Evolutionary conservation across 2,797 vertebrate species (phyloP).

Genomic region (Bucorvus abyssinicus): DNA sequence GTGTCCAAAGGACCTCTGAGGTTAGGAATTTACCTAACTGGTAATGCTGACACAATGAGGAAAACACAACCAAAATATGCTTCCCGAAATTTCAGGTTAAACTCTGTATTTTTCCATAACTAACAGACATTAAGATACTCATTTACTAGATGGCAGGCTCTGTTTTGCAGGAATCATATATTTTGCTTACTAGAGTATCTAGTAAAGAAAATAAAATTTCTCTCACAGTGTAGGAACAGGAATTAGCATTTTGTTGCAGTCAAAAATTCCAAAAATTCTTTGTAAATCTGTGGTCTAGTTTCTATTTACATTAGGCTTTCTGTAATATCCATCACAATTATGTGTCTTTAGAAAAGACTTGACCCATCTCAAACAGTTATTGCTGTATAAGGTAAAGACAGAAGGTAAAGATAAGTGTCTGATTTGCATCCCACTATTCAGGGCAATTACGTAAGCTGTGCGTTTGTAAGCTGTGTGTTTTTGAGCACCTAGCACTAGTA

Average conservation of each 20-base stretch:
- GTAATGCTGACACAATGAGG: not conserved
- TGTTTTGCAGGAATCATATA: not conserved
- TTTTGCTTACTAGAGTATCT: not conserved
- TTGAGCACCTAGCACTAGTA: not conserved
- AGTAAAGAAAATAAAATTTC: not conserved
- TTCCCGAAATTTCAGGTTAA: not conserved
- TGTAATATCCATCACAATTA: not conserved
- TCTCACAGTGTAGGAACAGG: not conserved
- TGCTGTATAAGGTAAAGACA: not conserved
- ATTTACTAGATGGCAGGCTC: not conserved
- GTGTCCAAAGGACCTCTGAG: not conserved
- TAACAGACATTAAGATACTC: not conserved
- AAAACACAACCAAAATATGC: not conserved
- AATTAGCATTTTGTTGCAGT: not conserved
- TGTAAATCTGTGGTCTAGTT: not conserved
- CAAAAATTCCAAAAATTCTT: slow-evolving; percentile 10
- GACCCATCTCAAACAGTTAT: slow-evolving; percentile 16
- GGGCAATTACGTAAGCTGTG: not conserved
- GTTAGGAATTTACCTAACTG: not conserved
- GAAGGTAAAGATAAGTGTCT: not conserved
- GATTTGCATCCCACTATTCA: not conserved
- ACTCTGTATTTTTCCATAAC: not conserved
- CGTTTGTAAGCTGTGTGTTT: not conserved
- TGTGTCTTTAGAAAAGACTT: not conserved
- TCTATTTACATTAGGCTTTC: slow-evolving; percentile 42